Evolutionary conservation across 1,140 invertebrate species (phyloP).

Genomic region (Acromyrmex echinatior): DNA sequence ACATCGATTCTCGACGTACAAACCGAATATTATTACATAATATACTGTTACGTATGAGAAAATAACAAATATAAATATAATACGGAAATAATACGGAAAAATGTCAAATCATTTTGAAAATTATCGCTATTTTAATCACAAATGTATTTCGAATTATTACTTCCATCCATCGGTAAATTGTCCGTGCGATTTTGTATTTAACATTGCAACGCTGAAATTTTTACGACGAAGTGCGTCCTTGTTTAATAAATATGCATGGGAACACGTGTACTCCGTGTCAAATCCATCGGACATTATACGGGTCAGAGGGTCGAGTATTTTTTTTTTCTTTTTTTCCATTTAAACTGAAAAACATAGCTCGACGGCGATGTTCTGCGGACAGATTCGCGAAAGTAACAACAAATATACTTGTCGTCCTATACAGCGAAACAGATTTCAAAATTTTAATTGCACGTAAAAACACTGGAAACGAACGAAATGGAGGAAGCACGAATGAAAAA

Average conservation of each 20-base stretch:
- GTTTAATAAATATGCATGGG: conserved; percentile 1
- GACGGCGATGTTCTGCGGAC: conserved; percentile 6
- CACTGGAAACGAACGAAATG: neutral
- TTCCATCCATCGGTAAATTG: neutral
- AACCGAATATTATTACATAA: neutral
- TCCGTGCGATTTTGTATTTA: neutral
- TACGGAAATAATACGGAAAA: neutral
- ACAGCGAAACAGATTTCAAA: conserved; percentile 50
- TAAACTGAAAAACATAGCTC: conserved; percentile 39
- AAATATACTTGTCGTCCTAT: conserved; percentile 31
- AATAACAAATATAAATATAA: neutral
- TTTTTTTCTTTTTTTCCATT: neutral
- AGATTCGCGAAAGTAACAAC: conserved; percentile 45
- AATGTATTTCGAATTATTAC: conserved; percentile 4
- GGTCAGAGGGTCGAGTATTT: conserved; percentile 18
- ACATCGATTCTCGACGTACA: neutral
- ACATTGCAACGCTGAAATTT: conserved; percentile 12
- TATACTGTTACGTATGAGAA: neutral
- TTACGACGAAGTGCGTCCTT: neutral
- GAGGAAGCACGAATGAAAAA: neutral
- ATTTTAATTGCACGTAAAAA: conserved; percentile 27
- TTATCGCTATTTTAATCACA: neutral
- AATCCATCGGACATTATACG: conserved; percentile 64
- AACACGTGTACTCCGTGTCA: conserved; percentile 1
- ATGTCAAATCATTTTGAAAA: neutral